Evolutionary conservation across 2,888 invertebrate species (phyloP).

Genomic region (Scaptomyza caliginosa): DNA sequence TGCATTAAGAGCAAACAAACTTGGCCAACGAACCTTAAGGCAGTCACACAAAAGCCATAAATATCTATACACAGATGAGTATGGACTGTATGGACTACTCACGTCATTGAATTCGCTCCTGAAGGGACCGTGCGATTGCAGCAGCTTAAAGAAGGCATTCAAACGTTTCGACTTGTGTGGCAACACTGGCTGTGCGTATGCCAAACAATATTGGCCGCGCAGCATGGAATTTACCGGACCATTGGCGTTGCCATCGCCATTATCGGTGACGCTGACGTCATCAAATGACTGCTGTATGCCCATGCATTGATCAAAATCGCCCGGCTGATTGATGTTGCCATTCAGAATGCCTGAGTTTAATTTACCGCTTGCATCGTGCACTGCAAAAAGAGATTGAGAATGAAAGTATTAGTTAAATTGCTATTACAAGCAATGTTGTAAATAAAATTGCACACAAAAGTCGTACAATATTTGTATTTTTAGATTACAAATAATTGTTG

Average conservation of each 20-base stretch:
- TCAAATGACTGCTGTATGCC: slow-evolving; percentile 59
- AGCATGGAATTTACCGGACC: slow-evolving; percentile 32
- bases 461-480: neutral
- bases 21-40: slow-evolving; percentile 46
- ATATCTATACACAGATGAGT: neutral
- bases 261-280: slow-evolving; percentile 30
- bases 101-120: slow-evolving; percentile 88
- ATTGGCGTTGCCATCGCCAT: slow-evolving; percentile 3
- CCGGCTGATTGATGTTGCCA: slow-evolving; percentile 88
- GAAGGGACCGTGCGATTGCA: slow-evolving; percentile 88
- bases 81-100: slow-evolving; percentile 84
- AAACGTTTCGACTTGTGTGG: slow-evolving; percentile 84
- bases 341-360: slow-evolving; percentile 87
- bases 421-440: neutral
- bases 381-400: slow-evolving; percentile 80
- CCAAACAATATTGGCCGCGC: slow-evolving; percentile 87
- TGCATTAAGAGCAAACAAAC: slow-evolving; percentile 43
- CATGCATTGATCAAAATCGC: slow-evolving; percentile 85
- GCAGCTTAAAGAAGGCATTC: slow-evolving; percentile 84
- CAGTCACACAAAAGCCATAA: neutral
- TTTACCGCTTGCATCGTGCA: slow-evolving; percentile 88
- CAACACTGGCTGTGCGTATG: slow-evolving; percentile 86
- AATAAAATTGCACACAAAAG: neutral
- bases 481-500: neutral
- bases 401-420: neutral